Evolutionary conservation across 2,888 invertebrate genomes (phyloP).

Genomic region (Acronicta alni): DNA sequence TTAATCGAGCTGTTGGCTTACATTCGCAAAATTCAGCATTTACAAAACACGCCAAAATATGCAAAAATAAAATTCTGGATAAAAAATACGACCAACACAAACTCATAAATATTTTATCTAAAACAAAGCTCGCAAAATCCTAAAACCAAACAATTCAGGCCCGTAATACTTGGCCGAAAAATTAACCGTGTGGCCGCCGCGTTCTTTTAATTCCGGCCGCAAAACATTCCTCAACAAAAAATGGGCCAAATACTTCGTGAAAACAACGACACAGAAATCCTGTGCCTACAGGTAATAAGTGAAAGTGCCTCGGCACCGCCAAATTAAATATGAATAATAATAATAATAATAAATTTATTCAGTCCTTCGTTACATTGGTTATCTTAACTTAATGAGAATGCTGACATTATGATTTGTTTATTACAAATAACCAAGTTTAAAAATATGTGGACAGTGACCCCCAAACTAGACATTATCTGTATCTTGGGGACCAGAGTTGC

Average conservation of each 20-base stretch:
- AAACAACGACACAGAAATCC: constrained; percentile 59
- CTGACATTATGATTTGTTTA: too few species aligned
- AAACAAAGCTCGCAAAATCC: constrained; percentile 38
- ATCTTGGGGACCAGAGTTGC: too few species aligned
- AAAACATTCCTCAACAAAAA: constrained; percentile 44
- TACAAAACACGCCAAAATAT: constrained; percentile 4
- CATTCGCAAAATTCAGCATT: too few species aligned
- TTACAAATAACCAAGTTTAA: too few species aligned
- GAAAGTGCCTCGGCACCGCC: constrained; percentile 66
- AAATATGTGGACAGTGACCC: too few species aligned
- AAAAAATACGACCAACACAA: constrained; percentile 13
- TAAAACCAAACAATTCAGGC: constrained; percentile 42
- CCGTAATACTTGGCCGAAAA: constrained; percentile 47
- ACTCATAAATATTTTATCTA: constrained; percentile 41
- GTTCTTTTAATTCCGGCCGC: constrained; percentile 48
- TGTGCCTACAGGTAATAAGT: constrained; percentile 69
- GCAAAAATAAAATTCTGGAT: constrained; percentile 1
- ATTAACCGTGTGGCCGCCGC: constrained; percentile 46
- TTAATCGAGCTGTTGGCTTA: too few species aligned
- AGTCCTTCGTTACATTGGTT: too few species aligned
- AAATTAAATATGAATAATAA: constrained; percentile 75
- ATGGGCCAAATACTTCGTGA: constrained; percentile 42
- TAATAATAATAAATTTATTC: too few species aligned
- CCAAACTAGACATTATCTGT: too few species aligned
- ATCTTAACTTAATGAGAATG: too few species aligned